Percentiles rank a stretch among this genome's conserved stretches.
Conservation (phyloP, 2,797 vertebrate species). For the Danio choprae region DNA sequence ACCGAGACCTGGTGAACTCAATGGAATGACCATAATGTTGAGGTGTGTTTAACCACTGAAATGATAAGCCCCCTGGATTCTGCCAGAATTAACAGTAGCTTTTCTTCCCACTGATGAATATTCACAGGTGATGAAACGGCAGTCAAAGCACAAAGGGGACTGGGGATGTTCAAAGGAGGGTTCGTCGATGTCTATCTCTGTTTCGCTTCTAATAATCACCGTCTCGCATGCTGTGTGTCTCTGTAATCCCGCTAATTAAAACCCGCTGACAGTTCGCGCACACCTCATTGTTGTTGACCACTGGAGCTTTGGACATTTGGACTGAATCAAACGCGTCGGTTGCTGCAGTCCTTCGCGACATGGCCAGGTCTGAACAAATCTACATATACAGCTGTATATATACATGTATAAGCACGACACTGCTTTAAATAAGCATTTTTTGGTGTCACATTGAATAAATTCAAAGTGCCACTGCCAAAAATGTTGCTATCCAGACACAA, state of each 20-base stretch:
- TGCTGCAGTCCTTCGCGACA: slow-evolving; percentile 53
- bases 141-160: slow-evolving; percentile 74
- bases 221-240: slow-evolving; percentile 81
- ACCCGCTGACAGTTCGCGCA: slow-evolving; percentile 85
- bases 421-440: slow-evolving; percentile 6
- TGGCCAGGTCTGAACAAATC: neutral
- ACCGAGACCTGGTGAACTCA: slow-evolving; percentile 2
- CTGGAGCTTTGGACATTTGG: slow-evolving; percentile 53
- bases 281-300: slow-evolving; percentile 80
- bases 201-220: slow-evolving; percentile 83
- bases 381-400: neutral
- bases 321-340: slow-evolving; percentile 61
- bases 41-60: slow-evolving; percentile 44
- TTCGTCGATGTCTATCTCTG: slow-evolving; percentile 73
- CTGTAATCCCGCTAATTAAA: slow-evolving; percentile 91
- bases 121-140: slow-evolving; percentile 83
- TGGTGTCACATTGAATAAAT: neutral
- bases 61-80: slow-evolving; percentile 64
- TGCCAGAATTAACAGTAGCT: slow-evolving; percentile 60
- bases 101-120: slow-evolving; percentile 70
- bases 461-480: slow-evolving; percentile 31
- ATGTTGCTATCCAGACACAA: slow-evolving; percentile 52
- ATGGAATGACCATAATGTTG: slow-evolving; percentile 19
- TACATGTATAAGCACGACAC: neutral
- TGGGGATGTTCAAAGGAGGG: slow-evolving; percentile 61